A percentile compares a stretch with the other conserved stretches of the same genome.
Evolutionary conservation across 23 tunicate genomes (phyloP).

Genomic region (Corella eumyota): DNA sequence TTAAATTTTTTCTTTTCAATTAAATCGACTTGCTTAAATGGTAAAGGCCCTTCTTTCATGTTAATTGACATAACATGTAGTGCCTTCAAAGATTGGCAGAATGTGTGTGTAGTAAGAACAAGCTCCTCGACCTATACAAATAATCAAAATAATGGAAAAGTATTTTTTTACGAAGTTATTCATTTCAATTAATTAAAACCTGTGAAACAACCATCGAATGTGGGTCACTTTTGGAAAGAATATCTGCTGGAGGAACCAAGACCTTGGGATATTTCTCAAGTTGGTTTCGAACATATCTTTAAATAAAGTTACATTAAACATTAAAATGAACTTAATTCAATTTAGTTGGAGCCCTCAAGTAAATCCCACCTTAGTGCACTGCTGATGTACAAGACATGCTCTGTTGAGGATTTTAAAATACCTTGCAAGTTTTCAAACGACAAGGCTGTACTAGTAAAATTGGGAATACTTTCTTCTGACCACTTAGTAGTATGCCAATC

Average conservation of each 20-base stretch:
- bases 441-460: conserved; percentile 21
- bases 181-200: too few species aligned
- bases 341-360: too few species aligned
- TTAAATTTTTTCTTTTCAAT: too few species aligned
- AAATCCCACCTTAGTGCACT: conserved; percentile 17
- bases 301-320: not conserved
- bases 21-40: too few species aligned
- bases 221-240: conserved; percentile 14
- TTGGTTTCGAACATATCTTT: conserved; percentile 22
- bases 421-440: conserved; percentile 29
- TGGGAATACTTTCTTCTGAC: conserved; percentile 33
- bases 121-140: conserved; percentile 21
- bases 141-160: not conserved
- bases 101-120: conserved; percentile 13
- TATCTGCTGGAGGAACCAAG: conserved; percentile 16
- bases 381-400: conserved; percentile 25
- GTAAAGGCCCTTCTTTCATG: too few species aligned
- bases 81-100: conserved; percentile 17
- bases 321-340: not conserved
- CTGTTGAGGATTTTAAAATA: conserved; percentile 17
- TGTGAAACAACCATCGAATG: too few species aligned
- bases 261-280: conserved; percentile 15
- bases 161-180: too few species aligned
- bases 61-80: too few species aligned
- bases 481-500: conserved; percentile 39